Percentiles rank a stretch among this genome's conserved stretches.
Evolutionary conservation across 1,140 invertebrate species (phyloP).

Genomic region (Danaus melanippus): DNA sequence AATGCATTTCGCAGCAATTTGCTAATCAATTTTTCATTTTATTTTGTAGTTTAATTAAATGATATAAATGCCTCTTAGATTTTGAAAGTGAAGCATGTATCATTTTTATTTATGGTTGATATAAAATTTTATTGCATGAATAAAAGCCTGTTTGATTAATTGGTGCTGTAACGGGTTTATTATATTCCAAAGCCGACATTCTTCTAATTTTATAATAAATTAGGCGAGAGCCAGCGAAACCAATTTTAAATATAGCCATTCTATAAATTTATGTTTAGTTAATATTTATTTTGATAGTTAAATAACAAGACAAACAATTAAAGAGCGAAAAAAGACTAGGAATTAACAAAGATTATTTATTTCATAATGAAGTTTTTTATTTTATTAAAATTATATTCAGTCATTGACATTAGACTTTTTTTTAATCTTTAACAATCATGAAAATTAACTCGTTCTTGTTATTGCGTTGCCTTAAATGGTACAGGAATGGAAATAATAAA

Average conservation of each 20-base stretch:
- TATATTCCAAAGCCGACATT: conserved; percentile 9
- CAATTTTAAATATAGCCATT: conserved; percentile 13
- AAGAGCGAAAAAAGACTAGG: too few species aligned
- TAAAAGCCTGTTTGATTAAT: conserved; percentile 17
- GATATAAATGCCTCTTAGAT: conserved; percentile 5
- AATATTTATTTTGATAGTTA: too few species aligned
- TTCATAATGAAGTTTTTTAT: too few species aligned
- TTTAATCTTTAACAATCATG: too few species aligned
- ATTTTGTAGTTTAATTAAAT: conserved; percentile 2
- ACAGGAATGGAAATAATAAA: too few species aligned
- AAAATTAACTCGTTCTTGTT: too few species aligned
- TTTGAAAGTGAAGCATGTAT: conserved; percentile 14
- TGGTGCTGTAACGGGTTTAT: conserved; percentile 14
- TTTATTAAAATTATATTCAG: too few species aligned
- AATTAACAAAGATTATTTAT: too few species aligned
- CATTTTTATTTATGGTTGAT: conserved; percentile 14
- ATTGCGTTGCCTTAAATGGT: too few species aligned
- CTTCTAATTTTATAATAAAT: conserved; percentile 10
- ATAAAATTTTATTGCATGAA: conserved; percentile 19
- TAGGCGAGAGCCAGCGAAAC: conserved; percentile 10
- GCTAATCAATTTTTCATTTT: conserved; percentile 15
- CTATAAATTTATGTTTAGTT: background rate
- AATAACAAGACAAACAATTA: too few species aligned
- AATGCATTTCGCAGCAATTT: conserved; percentile 13
- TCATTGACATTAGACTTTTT: too few species aligned